Evolutionary conservation across 2,888 invertebrate genomes (phyloP).

Genomic region (Silvanus unidentatus): DNA sequence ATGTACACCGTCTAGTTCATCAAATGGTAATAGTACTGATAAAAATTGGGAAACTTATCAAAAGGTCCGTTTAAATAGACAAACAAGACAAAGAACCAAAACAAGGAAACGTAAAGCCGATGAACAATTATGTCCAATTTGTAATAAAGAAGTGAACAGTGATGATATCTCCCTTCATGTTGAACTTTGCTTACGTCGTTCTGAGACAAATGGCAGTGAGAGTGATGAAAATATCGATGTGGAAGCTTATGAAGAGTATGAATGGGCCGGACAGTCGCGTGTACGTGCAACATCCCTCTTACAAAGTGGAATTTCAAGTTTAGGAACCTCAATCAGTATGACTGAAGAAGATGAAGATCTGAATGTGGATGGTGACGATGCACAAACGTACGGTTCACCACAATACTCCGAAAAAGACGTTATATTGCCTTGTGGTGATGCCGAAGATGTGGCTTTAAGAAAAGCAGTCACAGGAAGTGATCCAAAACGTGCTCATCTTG

Average conservation of each 20-base stretch:
- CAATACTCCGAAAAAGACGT: constrained; percentile 79
- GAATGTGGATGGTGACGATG: constrained; percentile 85
- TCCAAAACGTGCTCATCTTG: constrained; percentile 23
- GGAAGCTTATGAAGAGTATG: constrained; percentile 80
- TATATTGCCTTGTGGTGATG: constrained; percentile 53
- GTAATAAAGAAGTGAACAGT: constrained; percentile 62
- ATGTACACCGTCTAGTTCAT: constrained; percentile 48
- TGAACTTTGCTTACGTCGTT: constrained; percentile 59
- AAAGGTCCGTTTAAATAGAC: constrained; percentile 67
- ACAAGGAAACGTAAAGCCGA: constrained; percentile 61
- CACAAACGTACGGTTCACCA: constrained; percentile 76
- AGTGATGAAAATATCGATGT: constrained; percentile 76
- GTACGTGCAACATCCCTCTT: constrained; percentile 68
- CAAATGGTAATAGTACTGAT: constrained; percentile 47
- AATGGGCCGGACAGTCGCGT: constrained; percentile 87
- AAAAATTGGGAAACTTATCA: constrained; percentile 70
- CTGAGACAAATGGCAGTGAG: constrained; percentile 49
- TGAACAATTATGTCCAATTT: constrained; percentile 72
- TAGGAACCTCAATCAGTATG: constrained; percentile 45
- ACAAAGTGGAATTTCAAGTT: constrained; percentile 58
- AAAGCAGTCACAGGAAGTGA: constrained; percentile 47
- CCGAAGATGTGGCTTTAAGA: constrained; percentile 51
- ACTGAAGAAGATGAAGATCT: constrained; percentile 62
- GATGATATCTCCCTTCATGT: constrained; percentile 69
- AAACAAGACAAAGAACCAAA: constrained; percentile 59